phyloP scores from a whole-genome alignment of 2,113 vertebrate genomes.

The Etia nguti region DNA sequence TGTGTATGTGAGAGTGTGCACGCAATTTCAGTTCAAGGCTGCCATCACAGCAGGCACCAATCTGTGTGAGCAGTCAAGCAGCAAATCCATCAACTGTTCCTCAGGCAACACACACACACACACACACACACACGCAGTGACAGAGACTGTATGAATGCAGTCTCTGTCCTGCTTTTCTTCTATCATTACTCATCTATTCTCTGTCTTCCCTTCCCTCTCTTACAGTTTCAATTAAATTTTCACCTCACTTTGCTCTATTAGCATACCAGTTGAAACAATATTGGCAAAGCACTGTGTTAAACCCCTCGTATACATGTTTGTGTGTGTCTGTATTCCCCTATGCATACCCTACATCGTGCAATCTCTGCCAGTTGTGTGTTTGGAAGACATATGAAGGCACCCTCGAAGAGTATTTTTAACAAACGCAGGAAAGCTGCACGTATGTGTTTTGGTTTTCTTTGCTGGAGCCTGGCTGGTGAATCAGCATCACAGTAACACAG shows the following conservation, averaged over 20 bases:
- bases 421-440: neutral
- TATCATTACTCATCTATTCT: constrained; percentile 52
- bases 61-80: constrained; percentile 70
- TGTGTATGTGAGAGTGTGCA: constrained; percentile 9
- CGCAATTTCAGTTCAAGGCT: constrained; percentile 63
- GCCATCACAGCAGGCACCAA: constrained; percentile 68
- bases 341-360: neutral
- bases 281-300: neutral
- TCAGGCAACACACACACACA: constrained; percentile 34
- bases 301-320: neutral
- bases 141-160: constrained; percentile 33
- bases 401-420: neutral
- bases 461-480: neutral
- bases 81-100: constrained; percentile 71
- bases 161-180: constrained; percentile 24
- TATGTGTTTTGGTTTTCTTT: neutral
- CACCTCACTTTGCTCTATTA: constrained; percentile 39
- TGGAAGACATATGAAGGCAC: neutral
- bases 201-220: neutral
- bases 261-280: constrained; percentile 7
- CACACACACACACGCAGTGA: neutral
- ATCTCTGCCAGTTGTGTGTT: neutral
- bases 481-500: neutral
- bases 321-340: neutral
- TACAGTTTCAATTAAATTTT: constrained; percentile 52